Conservation (phyloP, 2,113 vertebrate species). For the Microcebus murinus region DNA sequence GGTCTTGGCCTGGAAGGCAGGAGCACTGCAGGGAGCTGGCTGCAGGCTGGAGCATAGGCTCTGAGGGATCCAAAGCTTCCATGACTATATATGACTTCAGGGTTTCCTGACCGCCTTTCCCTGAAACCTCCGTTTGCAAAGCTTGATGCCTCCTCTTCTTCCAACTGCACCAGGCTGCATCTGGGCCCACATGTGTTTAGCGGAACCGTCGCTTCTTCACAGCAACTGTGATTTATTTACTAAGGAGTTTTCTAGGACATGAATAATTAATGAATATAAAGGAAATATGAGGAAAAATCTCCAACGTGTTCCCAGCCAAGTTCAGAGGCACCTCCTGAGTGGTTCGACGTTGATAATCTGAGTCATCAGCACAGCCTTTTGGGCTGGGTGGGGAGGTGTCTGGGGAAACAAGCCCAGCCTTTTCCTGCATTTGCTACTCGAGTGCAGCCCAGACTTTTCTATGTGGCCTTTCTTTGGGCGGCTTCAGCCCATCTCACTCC, state of each 20-base stretch:
- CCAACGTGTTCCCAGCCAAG: neutral
- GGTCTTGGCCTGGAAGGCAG: neutral
- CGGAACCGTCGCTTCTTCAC: neutral
- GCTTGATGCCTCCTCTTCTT: neutral
- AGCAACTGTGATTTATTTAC: slow-evolving; percentile 26
- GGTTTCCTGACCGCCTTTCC: neutral
- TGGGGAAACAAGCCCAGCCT: neutral
- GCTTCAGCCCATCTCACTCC: neutral
- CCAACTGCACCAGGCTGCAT: neutral
- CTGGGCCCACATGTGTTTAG: slow-evolving; percentile 44
- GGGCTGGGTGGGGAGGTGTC: neutral
- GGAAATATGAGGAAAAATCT: neutral
- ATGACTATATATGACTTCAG: neutral
- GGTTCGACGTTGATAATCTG: neutral
- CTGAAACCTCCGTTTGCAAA: slow-evolving; percentile 43
- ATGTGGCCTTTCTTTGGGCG: rapidly evolving
- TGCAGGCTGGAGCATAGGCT: neutral
- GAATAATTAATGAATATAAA: slow-evolving; percentile 6
- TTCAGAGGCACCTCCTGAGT: neutral
- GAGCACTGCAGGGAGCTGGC: neutral
- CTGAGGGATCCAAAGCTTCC: neutral
- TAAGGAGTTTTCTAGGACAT: neutral
- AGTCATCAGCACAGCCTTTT: neutral
- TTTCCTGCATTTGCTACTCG: neutral
- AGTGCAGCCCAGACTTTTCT: neutral